phyloP scores from a whole-genome alignment of 2,888 invertebrate genomes.

The Drosophila mimetica region DNA sequence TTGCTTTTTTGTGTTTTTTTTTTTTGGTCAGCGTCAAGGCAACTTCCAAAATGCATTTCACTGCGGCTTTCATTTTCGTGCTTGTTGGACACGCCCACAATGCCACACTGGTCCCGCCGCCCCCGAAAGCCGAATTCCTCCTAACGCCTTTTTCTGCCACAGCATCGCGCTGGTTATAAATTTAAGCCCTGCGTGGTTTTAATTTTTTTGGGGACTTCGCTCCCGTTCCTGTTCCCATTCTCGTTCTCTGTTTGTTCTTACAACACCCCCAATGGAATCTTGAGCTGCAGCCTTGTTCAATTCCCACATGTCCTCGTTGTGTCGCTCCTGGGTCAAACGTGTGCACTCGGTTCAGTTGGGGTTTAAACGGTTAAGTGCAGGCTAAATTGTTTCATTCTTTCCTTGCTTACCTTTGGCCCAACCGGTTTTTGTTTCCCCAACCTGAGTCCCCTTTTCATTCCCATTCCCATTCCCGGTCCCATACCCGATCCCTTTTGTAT shows the following conservation, averaged over 20 bases:
- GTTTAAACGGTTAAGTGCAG: constrained; percentile 78
- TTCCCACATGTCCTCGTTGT: constrained; percentile 46
- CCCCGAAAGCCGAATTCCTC: constrained; percentile 11
- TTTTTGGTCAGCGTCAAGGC: constrained; percentile 32
- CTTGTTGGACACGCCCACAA: constrained; percentile 67
- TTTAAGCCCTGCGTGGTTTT: constrained; percentile 70
- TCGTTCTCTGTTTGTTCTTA: constrained; percentile 29
- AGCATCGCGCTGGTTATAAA: constrained; percentile 67
- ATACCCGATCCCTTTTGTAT: constrained; percentile 25
- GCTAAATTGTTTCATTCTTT: constrained; percentile 74
- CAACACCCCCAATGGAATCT: constrained; percentile 51
- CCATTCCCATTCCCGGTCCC: neutral
- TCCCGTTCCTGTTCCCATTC: constrained; percentile 2
- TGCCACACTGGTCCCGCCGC: constrained; percentile 24
- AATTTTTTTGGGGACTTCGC: constrained; percentile 44
- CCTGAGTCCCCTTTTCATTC: constrained; percentile 16
- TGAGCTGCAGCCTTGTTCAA: constrained; percentile 50
- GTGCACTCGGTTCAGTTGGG: constrained; percentile 70
- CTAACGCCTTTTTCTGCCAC: constrained; percentile 29
- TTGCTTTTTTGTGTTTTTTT: constrained; percentile 10
- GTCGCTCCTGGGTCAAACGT: constrained; percentile 70
- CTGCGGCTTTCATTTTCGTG: constrained; percentile 71
- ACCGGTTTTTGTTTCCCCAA: constrained; percentile 24
- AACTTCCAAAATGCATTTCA: constrained; percentile 74
- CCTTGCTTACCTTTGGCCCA: constrained; percentile 53